Evolutionary conservation across 2,797 vertebrate genomes (phyloP), one percentile per base, ranked within the genome.

Genomic region (Phalanger gymnotis): DNA sequence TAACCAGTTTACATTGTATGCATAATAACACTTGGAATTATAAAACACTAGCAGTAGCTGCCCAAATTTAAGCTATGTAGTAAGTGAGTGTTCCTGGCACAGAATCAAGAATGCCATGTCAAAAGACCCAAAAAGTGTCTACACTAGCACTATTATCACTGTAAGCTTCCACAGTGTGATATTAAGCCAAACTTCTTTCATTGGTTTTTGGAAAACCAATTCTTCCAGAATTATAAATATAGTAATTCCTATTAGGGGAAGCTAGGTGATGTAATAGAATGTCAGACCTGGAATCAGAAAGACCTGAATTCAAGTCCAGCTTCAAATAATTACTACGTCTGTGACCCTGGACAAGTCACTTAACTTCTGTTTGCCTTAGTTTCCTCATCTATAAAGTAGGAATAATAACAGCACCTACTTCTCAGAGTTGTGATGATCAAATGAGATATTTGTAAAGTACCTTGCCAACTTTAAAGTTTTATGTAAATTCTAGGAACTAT

Each of bases 11-110:
- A 94, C 66, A 87, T 95, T 94, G 10, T 5, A n/a, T 95, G 93
- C n/a, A 93, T 31, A 61, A n/a, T 81, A 94, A 95, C 90, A 96
- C 51, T 0, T 91, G 92, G 96, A 94, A 94, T 96, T 97, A 97
- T 91, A 2, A 96, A 97, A 97, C 97, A 96, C 92, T 97, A 96
- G 93, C 93, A 94, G 58, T 91, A 95, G 89, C 94, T 97, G 92
- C 96, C 97, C 93, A 96, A 94, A 94, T 53, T 87, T 95, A 97
- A 97, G 95, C 92, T 87, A n/a, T 73, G 96, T 87, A 92, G 94
- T 90, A 96, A 93, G 94, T 97, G 94, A 98, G 92, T 61, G 61
- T 51, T 91, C 97, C 96, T 98, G 58, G 94, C 96, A 94, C 95
- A 91, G 94, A 97, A 98, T 95, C 95, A 87, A 5, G 54, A 95